Base-by-base conservation (phyloP, 2,113 vertebrate species). In the Saccopteryx bilineata region DNA sequence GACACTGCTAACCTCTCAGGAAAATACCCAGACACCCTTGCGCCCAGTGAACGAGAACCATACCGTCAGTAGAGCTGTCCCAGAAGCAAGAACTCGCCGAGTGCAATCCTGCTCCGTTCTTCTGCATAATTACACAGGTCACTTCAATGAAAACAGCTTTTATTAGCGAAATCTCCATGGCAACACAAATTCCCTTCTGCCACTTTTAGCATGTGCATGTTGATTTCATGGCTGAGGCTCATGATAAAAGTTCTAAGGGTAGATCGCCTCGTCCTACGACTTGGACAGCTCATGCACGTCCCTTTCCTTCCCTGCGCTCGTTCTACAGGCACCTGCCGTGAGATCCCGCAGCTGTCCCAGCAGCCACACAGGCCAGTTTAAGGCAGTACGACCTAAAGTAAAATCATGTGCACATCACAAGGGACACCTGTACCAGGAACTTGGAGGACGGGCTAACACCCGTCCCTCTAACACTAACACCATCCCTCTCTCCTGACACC, bases 41-140 rank as follows among this genome's bases (percentile, higher is more conserved):
- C 26, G 21, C 10, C 46, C 58, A 2, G 54, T 12, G 72, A 46
- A 68, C 12, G n/a, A 23, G 26, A 48, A 72, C n/a, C 98, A 94
- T 99, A 99, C 99, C 99, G n/a, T 99, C 99, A 26, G 99, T 99
- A 33, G 98, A 97, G 98, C 99, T 99, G 97, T 99, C 99, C 99
- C 99, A 99, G 98, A 99, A 99, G 97, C 99, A 99, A 14, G 99
- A 98, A 72, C 99, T 99, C 23, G 99, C 99, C 6, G 99, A 99
- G 94, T 99, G 99, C 26, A 99, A 96, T 12, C 99, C 99, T 13
- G 99, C 99, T 54, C 99, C 99, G 11, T 99, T 99, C 97, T 99
- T 99, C 91, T 99, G 99, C 99, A 99, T 99, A 87, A 99, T 99
- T 71, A 99, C 98, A 94, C 99, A 99, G 69, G 99, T 99, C 87